Percentiles rank a stretch among this genome's conserved stretches.
phyloP scores from a whole-genome alignment of 64 coral and sea anemone genomes.

The Actinia equina region DNA sequence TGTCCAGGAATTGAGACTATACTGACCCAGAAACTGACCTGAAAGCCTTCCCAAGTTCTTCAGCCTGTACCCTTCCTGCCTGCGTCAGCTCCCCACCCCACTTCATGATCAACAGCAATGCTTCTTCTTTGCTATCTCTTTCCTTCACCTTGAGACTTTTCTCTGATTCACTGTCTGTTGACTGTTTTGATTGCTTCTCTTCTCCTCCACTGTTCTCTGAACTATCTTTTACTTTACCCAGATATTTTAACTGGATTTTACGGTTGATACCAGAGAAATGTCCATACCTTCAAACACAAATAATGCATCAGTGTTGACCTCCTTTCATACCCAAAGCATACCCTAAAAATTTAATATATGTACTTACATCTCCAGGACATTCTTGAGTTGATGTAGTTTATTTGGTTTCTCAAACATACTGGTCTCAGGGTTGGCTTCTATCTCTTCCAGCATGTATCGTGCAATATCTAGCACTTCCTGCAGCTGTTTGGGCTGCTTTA shows the following conservation, averaged over 20 bases:
- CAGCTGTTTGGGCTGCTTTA: constrained; percentile 79
- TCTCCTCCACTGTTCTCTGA: constrained; percentile 59
- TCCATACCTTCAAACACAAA: constrained; percentile 69
- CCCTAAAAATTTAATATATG: too few relatives aligned
- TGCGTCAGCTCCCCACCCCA: constrained; percentile 96
- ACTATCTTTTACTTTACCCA: constrained; percentile 61
- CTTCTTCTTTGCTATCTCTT: constrained; percentile 29
- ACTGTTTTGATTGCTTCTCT: constrained; percentile 16
- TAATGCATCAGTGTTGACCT: background rate
- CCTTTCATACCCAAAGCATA: too few relatives aligned
- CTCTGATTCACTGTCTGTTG: constrained; percentile 16
- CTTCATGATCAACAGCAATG: constrained; percentile 79
- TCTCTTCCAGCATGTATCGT: constrained; percentile 59
- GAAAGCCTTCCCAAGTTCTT: constrained; percentile 84
- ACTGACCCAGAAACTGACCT: constrained; percentile 43
- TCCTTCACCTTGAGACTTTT: constrained; percentile 6
- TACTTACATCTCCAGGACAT: constrained; percentile 88
- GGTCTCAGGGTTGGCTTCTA: constrained; percentile 38
- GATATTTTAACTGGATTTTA: constrained; percentile 93
- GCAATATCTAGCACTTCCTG: constrained; percentile 90
- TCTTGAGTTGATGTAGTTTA: constrained; percentile 84
- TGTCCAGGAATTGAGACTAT: too few relatives aligned
- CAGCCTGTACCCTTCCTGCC: constrained; percentile 80
- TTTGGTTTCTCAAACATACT: constrained; percentile 71
- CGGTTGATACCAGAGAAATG: constrained; percentile 98